phyloP scores from a whole-genome alignment of 2,797 vertebrate genomes.

The Enteromius radiatus region DNA sequence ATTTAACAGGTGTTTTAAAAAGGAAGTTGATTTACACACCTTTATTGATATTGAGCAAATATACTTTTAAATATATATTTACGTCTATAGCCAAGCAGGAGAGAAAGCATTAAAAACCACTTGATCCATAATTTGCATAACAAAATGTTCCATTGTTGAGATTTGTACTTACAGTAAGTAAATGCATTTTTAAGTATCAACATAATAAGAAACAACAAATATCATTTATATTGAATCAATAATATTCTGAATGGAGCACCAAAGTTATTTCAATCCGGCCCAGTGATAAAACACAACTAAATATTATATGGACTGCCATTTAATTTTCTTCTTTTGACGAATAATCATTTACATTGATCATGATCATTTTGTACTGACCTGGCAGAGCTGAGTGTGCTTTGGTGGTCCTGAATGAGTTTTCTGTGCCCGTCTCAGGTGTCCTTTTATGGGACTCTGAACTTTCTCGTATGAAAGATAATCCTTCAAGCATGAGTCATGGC shows the following conservation, averaged over 20 bases:
- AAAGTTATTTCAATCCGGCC: neutral
- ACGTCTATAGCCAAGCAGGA: neutral
- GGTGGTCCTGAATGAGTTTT: neutral
- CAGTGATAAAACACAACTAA: neutral
- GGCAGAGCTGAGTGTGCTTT: neutral
- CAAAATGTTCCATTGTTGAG: neutral
- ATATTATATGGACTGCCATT: neutral
- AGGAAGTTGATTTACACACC: too few species aligned
- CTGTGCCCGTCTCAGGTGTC: slow-evolving; percentile 4
- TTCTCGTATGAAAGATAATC: slow-evolving; percentile 15
- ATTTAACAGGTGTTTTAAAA: neutral
- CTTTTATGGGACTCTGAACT: slow-evolving; percentile 29
- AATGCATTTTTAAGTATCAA: neutral
- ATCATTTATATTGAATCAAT: neutral
- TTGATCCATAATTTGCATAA: neutral
- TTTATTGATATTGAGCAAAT: neutral
- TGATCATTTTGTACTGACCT: slow-evolving; percentile 34
- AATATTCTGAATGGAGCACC: neutral
- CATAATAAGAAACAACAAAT: slow-evolving; percentile 2
- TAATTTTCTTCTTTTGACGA: neutral
- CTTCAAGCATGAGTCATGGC: slow-evolving; percentile 30
- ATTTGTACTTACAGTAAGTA: neutral
- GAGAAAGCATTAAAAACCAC: neutral
- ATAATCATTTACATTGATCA: neutral
- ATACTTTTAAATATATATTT: neutral